These are phyloP conservation scores for Oxyura jamaicensis DNA, from an alignment of 2,113 vertebrate species.

Conservation along the genomic window DNA sequence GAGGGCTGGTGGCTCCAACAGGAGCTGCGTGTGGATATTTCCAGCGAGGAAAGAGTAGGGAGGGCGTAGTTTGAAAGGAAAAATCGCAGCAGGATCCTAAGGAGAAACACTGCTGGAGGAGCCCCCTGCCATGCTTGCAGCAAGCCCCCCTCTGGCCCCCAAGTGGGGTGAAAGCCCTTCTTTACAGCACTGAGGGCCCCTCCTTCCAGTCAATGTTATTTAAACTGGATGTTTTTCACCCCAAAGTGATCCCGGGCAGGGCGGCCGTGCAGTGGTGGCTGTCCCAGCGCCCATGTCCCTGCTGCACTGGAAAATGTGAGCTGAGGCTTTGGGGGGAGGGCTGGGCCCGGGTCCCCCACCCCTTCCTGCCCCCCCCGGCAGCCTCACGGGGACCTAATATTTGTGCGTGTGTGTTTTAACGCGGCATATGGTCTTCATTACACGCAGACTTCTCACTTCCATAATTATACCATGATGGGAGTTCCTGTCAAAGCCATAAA, in stretches of 20 bases:
- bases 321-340: background rate
- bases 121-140: background rate
- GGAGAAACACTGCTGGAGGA: background rate
- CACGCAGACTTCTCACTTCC: slow-evolving; percentile 62
- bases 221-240: background rate
- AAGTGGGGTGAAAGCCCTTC: background rate
- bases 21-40: slow-evolving; percentile 37
- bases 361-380: slow-evolving; percentile 15
- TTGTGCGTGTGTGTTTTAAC: slow-evolving; percentile 66
- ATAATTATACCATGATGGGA: slow-evolving; percentile 77
- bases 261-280: background rate
- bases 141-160: background rate
- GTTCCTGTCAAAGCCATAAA: slow-evolving; percentile 75
- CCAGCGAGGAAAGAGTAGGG: background rate
- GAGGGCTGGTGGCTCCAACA: background rate
- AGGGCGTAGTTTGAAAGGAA: background rate
- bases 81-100: background rate
- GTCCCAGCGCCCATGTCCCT: background rate
- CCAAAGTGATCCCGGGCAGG: background rate
- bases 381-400: slow-evolving; percentile 60
- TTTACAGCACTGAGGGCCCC: background rate
- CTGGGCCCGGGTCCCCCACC: background rate
- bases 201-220: background rate
- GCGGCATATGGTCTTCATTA: slow-evolving; percentile 73
- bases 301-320: background rate